Base-by-base conservation (phyloP, 1,140 invertebrate species). In the Vanessa tameamea region DNA sequence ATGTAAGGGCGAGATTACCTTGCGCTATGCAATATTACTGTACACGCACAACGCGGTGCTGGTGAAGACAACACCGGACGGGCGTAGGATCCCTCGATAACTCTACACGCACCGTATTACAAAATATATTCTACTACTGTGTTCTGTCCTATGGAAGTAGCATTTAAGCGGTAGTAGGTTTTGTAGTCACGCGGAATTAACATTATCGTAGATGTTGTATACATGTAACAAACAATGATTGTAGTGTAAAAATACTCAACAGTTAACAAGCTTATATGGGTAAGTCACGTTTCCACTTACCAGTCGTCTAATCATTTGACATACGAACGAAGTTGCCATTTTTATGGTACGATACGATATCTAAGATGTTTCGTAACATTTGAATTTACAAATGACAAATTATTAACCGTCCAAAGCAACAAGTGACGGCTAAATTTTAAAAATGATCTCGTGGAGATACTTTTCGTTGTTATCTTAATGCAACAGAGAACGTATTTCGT, bases 51-150 rank as follows among this genome's bases (percentile, higher is more conserved):
- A 74, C 79, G 77, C 79, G 80, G 67, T 85, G 87, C 84, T 88
- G 87, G 82, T 77, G 90, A 92, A 92, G 88, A 92, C 87, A 88
- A 83, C 88, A 86, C 84, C 88, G 88, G 85, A 82, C 85, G 87
- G 85, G 80, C 82, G 82, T 81, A 82, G 85, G 82, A 88, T 90
- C 88, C 90, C 88, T 92, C 84, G 86, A 85, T 88, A 86, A 86
- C 83, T 86, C 79, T 81, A 78, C 78, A 78, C 83, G 82, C 79
- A 82, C 80, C 69, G 79, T 78, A 82, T 78, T 78, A 76, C 72
- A 72, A 82, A n/a, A 78, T 82, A 82, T 81, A 78, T 80, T 78
- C 75, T 69, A 72, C 66, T 71, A 69, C 50, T 9, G 12, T 11
- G 51, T 43, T 69, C 55, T 59, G 26, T 47, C 47, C 26, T 2